phyloP scores from a whole-genome alignment of 2,888 invertebrate genomes.

The Cheilosia pagana region DNA sequence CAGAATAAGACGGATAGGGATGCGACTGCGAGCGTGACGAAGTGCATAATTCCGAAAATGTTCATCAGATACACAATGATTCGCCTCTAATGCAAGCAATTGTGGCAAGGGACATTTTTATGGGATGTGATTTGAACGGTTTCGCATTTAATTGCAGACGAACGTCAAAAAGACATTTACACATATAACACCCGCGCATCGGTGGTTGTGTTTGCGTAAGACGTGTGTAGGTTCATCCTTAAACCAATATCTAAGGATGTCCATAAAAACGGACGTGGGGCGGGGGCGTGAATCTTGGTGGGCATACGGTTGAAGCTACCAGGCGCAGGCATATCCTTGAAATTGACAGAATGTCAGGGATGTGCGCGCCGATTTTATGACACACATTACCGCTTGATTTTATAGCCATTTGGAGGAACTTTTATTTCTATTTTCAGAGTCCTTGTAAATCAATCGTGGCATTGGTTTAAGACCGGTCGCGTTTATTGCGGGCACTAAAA shows the following conservation, averaged over 20 bases:
- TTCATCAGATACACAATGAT: constrained; percentile 40
- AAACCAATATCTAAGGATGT: constrained; percentile 26
- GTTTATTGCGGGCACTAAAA: constrained; percentile 65
- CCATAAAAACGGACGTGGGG: constrained; percentile 45
- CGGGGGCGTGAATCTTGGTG: constrained; percentile 50
- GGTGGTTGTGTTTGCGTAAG: constrained; percentile 5
- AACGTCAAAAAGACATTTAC: constrained; percentile 37
- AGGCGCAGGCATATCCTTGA: constrained; percentile 56
- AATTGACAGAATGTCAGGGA: constrained; percentile 62
- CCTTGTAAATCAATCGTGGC: constrained; percentile 71
- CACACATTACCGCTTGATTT: constrained; percentile 70
- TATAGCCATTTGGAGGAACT: constrained; percentile 56
- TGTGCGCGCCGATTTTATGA: constrained; percentile 64
- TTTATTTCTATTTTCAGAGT: constrained; percentile 61
- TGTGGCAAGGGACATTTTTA: constrained; percentile 69
- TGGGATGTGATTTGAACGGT: constrained; percentile 64
- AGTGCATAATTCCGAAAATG: constrained; percentile 49
- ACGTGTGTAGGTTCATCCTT: constrained; percentile 36
- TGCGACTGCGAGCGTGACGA: constrained; percentile 56
- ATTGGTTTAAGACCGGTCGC: constrained; percentile 37
- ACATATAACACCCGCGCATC: constrained; percentile 6
- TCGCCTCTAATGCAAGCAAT: constrained; percentile 64
- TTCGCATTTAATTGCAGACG: constrained; percentile 66
- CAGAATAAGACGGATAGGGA: constrained; percentile 27
- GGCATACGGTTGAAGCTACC: constrained; percentile 37